These are phyloP conservation scores for Maconellicoccus hirsutus DNA, from an alignment of 1,140 invertebrate species.

Conservation along the genomic window DNA sequence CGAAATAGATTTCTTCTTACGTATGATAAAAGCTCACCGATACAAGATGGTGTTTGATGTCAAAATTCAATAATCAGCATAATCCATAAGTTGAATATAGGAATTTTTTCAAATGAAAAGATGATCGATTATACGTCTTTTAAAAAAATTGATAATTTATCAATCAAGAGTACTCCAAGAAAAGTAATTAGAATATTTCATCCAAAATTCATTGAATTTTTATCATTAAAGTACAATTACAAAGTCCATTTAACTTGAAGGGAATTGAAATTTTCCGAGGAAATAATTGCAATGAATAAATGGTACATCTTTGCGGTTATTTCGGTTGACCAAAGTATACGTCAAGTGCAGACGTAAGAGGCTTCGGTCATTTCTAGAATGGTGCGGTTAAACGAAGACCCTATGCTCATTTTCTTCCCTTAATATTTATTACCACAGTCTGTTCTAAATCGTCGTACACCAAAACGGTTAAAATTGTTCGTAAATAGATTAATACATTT, in stretches of 20 bases:
- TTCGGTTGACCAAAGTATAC: neutral
- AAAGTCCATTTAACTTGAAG: neutral
- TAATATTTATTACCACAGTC: neutral
- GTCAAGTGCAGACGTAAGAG: neutral
- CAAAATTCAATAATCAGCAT: too few species aligned
- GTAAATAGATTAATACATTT: too few species aligned
- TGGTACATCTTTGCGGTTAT: neutral
- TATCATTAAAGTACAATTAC: neutral
- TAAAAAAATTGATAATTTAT: too few species aligned
- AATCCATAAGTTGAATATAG: too few species aligned
- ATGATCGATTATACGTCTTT: too few species aligned
- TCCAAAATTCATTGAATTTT: too few species aligned
- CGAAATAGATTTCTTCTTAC: too few species aligned
- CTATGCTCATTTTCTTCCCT: neutral
- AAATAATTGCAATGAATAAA: neutral
- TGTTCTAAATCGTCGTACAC: neutral
- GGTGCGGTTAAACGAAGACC: neutral
- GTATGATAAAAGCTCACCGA: too few species aligned
- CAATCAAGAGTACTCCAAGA: too few species aligned
- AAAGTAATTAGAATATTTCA: too few species aligned
- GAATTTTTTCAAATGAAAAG: too few species aligned
- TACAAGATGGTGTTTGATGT: neutral
- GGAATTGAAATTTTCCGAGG: neutral
- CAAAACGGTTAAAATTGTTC: too few species aligned
- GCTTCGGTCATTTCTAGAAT: neutral